Base-by-base conservation (phyloP, 53 echinoderm and acorn worm genomes). In the Paracentrotus lividus region DNA sequence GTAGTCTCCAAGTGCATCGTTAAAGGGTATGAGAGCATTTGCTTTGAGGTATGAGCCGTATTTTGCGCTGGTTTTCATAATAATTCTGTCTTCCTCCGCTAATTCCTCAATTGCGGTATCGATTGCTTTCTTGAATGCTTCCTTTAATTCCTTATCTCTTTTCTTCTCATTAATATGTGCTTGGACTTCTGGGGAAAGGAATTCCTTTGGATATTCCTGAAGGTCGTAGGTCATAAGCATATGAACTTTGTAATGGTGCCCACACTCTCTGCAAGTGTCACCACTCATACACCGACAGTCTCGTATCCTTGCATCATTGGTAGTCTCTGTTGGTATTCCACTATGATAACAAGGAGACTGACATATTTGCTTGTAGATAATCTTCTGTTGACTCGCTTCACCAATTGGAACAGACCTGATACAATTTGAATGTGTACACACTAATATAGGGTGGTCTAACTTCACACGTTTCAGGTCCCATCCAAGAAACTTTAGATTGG, bases 1-100 rank as follows among this genome's bases (percentile, higher is more conserved):
- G 78, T 92, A 92, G 92, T 92, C 92, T 38, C 78, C 92, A 42
- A 92, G 78, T 7, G 92, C 92, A 27, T 92, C 92, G 29, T 92
- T 92, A 81, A 77, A 92, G 1, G 92, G 77, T 78, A 92, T 92
- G 12, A 92, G 65, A 33, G 92, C 92, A 54, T 45, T 49, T 77
- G 51, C 78, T 34, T 78, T 92, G 5, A 92, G 77, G 32, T 77
- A 92, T 21, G 92, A 49, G 24, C 77, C 81, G 56, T 45, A 92
- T 40, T 92, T 77, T 21, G 81, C 92, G 1, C 27, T 33, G 14
- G 20, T 57, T 4, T 57, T 4, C 57, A 57, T 57, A 4, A 57
- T 57, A 21, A 8, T 6, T 51, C 12, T 51, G 7, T 51, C 51
- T 51, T 51, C 51, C 51, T 51, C 7, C 51, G 6, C 7, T 51